phyloP scores from a whole-genome alignment of 2,113 vertebrate genomes.

The Phoenicopterus ruber region DNA sequence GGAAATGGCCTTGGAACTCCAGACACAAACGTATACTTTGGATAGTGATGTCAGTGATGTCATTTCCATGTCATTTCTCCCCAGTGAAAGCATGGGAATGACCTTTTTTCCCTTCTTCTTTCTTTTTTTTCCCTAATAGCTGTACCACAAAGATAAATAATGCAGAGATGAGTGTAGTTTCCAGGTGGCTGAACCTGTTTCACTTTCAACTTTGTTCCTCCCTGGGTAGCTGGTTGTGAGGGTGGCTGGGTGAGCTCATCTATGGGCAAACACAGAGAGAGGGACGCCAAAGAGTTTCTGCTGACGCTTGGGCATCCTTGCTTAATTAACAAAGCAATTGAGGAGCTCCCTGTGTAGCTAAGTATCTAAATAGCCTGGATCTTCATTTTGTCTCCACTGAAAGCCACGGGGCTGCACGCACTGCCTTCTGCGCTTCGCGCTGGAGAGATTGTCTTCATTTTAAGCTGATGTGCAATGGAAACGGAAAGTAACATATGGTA shows the following conservation, averaged over 20 bases:
- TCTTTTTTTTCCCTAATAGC: neutral
- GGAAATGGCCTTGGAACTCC: conserved; percentile 67
- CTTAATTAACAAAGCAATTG: neutral
- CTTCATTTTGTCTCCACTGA: neutral
- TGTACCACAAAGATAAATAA: conserved; percentile 23
- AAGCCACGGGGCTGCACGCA: neutral
- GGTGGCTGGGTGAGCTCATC: neutral
- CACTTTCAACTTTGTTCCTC: neutral
- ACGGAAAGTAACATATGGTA: conserved; percentile 47
- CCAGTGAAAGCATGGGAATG: conserved; percentile 61
- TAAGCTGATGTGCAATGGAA: conserved; percentile 37
- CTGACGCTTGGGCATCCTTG: neutral
- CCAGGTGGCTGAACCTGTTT: neutral
- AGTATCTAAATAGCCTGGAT: neutral
- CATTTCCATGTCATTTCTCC: conserved; percentile 52
- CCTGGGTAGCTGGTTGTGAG: neutral
- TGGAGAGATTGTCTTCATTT: neutral
- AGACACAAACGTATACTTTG: conserved; percentile 47
- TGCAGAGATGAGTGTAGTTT: neutral
- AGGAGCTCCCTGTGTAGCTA: neutral
- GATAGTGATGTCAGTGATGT: conserved; percentile 62
- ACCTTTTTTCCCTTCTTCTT: neutral
- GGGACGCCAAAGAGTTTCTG: neutral
- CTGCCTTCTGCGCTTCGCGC: neutral
- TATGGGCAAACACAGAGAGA: neutral